Base-by-base conservation (phyloP, 2,113 vertebrate genomes). In the Seriola rivoliana region DNA sequence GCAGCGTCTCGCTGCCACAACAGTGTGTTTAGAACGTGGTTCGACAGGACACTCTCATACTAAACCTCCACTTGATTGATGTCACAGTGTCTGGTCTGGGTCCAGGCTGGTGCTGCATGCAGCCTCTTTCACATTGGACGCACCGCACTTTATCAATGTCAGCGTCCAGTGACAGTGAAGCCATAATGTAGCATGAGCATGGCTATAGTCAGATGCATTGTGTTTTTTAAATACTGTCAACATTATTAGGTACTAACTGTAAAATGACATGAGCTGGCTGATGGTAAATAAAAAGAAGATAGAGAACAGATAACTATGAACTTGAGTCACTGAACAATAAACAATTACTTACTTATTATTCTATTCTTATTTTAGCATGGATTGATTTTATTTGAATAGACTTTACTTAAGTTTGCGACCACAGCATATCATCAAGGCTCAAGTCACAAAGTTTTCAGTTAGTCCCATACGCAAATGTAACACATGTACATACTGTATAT, bases 21-120 rank as follows among this genome's bases (percentile, higher is more conserved):
- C 48, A 23, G 11, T 69, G 66, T 91, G 89, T 92, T 91, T 89
- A 91, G 74, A 93, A 78, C 75, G 75, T 21, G 74, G 55, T 48
- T 75, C 68, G 83, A 88, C 76, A 82, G 74, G 75, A 75, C 87
- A 64, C 79, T 69, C 85, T 84, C 81, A 81, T 70, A 75, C 66
- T 62, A 80, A 85, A 85, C 80, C 74, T 78, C 78, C 44, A 60
- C 78, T 79, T 85, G 86, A 85, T 81, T 25, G 34, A 89, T 90
- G 84, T 85, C 79, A 44, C 12, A 36, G 62, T 1, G 5, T 25
- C 74, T 82, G 85, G 48, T 75, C 34, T 34, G 59, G 44, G 59
- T 82, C 75, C 65, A 67, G 68, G 58, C 59, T 63, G 34, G 74
- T 55, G 10, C 74, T 66, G 48, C 38, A 14, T 10, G 36, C 54